These are phyloP conservation scores for Galerucella nymphaeae DNA, from an alignment of 2,888 invertebrate genomes.

Conservation along the genomic window DNA sequence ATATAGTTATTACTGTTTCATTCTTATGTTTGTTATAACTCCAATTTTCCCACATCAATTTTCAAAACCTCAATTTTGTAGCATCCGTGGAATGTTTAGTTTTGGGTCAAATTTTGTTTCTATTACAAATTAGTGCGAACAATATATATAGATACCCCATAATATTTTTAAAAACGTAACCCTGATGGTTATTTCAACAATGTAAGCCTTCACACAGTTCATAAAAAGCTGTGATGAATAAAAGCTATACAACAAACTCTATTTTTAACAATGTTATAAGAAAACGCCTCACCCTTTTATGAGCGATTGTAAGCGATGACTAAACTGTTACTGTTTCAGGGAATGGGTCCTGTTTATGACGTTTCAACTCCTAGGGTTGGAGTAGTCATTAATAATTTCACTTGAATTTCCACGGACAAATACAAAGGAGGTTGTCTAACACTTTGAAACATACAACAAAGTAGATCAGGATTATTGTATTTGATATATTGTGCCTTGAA, in stretches of 20 bases:
- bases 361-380: conserved; percentile 11
- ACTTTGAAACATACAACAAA: neutral
- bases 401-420: conserved; percentile 11
- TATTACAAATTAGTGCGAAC: no score
- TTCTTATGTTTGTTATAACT: no score
- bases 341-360: conserved; percentile 4
- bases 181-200: no score
- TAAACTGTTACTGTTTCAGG: conserved; percentile 5
- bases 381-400: conserved; percentile 13
- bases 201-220: no score
- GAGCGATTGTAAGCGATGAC: conserved; percentile 5
- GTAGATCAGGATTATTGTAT: neutral
- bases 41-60: no score
- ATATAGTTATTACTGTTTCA: no score
- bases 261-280: neutral
- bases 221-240: neutral
- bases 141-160: no score
- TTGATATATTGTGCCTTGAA: no score
- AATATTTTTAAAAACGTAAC: no score
- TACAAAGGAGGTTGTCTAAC: neutral
- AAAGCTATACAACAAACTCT: neutral
- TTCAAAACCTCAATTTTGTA: no score
- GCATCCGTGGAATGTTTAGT: no score
- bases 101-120: no score
- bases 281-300: neutral